Evolutionary conservation across 1,140 invertebrate species (phyloP).

Genomic region (Delia radicum): DNA sequence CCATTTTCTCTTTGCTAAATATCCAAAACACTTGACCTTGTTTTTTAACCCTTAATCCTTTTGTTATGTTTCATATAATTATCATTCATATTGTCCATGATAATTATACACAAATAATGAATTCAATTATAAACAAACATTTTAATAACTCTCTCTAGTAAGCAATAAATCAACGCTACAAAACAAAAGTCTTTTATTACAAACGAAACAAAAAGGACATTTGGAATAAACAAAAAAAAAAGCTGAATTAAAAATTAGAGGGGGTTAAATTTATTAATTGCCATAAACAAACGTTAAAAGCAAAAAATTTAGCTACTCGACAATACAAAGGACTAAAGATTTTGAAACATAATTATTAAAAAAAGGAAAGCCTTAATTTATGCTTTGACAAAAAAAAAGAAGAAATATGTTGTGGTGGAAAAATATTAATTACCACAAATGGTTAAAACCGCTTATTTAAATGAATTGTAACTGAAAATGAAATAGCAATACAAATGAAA

Average conservation of each 20-base stretch:
- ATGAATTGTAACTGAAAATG: background rate
- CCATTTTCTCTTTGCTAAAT: background rate
- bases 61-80: background rate
- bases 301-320: background rate
- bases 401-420: too few species aligned
- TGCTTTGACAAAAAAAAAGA: too few species aligned
- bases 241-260: background rate
- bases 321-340: background rate
- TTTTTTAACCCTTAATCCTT: background rate
- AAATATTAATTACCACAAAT: conserved; percentile 2
- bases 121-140: background rate
- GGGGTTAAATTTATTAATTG: background rate
- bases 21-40: background rate
- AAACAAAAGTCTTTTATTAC: background rate
- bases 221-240: background rate
- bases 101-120: background rate
- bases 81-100: background rate
- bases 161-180: background rate
- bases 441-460: background rate
- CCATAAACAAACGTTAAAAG: background rate
- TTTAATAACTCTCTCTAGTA: background rate
- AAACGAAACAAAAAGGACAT: background rate
- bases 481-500: background rate
- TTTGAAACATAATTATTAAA: background rate
- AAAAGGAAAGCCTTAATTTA: background rate